These are phyloP conservation scores for Thamnophis sirtalis DNA, from an alignment of 2,113 vertebrate species.

Conservation along the genomic window DNA sequence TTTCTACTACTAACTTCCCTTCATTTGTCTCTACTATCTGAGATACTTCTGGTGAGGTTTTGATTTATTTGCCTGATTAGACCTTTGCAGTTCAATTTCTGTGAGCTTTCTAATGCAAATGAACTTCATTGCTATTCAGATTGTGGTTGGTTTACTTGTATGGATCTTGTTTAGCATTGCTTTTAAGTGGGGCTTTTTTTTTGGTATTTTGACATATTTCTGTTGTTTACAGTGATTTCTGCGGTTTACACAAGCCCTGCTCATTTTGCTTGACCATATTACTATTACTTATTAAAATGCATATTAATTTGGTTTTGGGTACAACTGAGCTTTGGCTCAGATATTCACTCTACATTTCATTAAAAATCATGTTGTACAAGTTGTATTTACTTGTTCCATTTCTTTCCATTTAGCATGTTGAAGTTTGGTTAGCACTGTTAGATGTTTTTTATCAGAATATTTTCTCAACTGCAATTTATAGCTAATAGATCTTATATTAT, in stretches of 20 bases:
- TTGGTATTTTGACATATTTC: neutral
- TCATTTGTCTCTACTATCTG: too few species aligned
- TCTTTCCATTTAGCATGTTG: too few species aligned
- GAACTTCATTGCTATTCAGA: neutral
- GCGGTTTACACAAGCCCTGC: neutral
- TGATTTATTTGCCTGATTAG: too few species aligned
- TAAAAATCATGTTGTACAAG: neutral
- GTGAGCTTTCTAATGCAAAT: too few species aligned
- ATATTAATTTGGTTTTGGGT: neutral
- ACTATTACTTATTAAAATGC: neutral
- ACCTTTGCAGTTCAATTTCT: too few species aligned
- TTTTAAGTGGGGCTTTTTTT: neutral
- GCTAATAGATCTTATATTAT: too few species aligned
- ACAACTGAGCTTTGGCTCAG: neutral
- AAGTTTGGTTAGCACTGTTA: too few species aligned
- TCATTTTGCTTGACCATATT: neutral
- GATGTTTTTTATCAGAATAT: too few species aligned
- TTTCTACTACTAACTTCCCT: too few species aligned
- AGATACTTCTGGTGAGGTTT: too few species aligned
- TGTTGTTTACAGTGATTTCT: neutral
- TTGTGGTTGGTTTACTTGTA: neutral
- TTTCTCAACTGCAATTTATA: too few species aligned
- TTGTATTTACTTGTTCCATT: neutral
- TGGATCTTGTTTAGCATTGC: neutral
- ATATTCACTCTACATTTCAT: neutral